A percentile compares a stretch with the other conserved stretches of the same genome.
Evolutionary conservation across 2,113 vertebrate genomes (phyloP).

Genomic region (Ceyx cyanopectus): DNA sequence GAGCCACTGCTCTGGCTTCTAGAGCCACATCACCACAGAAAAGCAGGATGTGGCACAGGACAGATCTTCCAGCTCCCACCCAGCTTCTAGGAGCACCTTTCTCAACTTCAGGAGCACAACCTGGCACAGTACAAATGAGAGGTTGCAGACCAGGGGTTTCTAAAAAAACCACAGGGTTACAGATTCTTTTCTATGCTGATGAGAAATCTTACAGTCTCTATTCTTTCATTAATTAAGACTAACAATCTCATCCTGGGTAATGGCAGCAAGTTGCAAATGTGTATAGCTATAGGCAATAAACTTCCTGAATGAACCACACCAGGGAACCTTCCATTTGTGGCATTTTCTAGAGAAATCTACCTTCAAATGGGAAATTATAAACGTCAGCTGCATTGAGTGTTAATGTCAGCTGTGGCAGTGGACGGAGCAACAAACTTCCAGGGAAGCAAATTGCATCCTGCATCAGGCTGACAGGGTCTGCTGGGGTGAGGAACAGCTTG

Average conservation of each 20-base stretch:
- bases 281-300: not conserved
- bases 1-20: not conserved
- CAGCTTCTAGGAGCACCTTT: not conserved
- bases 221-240: not conserved
- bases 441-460: slow-evolving; percentile 52
- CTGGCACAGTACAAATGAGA: not conserved
- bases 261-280: not conserved
- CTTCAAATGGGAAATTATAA: slow-evolving; percentile 33
- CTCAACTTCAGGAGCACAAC: not conserved
- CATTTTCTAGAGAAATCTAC: slow-evolving; percentile 31
- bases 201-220: not conserved
- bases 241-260: not conserved
- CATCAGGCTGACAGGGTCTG: slow-evolving; percentile 33
- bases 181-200: not conserved
- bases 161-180: not conserved
- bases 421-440: not conserved
- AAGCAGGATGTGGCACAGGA: not conserved
- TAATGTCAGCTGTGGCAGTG: not conserved
- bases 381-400: not conserved
- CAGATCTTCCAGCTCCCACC: not conserved
- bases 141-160: not conserved
- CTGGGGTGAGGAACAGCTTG: slow-evolving; percentile 3
- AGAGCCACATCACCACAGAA: not conserved
- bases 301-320: not conserved
- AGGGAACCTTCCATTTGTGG: not conserved